Conservation (phyloP, 1,140 invertebrate genomes). For the Spodoptera frugiperda region DNA sequence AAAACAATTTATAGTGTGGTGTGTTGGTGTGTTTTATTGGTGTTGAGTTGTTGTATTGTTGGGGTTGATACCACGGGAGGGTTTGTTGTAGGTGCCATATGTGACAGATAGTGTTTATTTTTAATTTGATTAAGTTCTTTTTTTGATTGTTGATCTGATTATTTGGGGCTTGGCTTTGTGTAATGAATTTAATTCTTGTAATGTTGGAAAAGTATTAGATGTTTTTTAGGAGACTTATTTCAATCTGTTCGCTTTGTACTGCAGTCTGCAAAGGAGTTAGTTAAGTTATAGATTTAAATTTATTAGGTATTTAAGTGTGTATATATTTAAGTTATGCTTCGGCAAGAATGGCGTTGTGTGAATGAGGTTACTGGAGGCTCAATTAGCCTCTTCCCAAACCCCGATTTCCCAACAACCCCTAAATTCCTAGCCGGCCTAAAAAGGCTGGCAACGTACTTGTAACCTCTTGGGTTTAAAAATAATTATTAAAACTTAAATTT, state of each 20-base stretch:
- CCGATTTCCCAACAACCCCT: no score
- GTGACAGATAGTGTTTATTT: slow-evolving; percentile 38
- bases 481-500: not conserved
- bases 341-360: no score
- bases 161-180: not conserved
- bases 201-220: not conserved
- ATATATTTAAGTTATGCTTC: no score
- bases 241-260: not conserved
- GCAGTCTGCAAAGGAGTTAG: no score
- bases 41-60: not conserved
- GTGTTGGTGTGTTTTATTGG: slow-evolving; percentile 50
- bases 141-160: slow-evolving; percentile 41
- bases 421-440: no score
- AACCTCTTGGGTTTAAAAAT: no score
- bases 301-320: no score
- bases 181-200: slow-evolving; percentile 10
- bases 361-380: no score
- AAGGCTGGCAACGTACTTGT: no score
- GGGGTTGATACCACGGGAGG: slow-evolving; percentile 11
- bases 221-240: not conserved
- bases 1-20: no score
- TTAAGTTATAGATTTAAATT: no score
- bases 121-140: slow-evolving; percentile 41
- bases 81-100: slow-evolving; percentile 31
- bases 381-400: no score